Evolutionary conservation across 2,797 vertebrate genomes (phyloP).

Genomic region (Syncerus caffer): DNA sequence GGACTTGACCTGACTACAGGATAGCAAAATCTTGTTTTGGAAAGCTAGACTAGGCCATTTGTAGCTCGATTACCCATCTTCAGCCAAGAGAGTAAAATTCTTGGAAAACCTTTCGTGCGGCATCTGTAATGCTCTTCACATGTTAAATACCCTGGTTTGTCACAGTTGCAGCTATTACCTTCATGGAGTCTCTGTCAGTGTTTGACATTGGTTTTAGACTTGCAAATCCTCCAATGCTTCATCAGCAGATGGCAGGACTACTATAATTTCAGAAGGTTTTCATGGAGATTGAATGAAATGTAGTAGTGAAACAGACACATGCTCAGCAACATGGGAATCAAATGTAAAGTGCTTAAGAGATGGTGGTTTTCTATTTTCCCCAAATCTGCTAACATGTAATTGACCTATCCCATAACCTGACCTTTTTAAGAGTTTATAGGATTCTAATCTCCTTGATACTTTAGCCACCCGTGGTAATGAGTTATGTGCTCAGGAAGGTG

Average conservation of each 20-base stretch:
- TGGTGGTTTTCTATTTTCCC: background rate
- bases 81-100: background rate
- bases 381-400: background rate
- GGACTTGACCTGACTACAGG: background rate
- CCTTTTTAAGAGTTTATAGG: background rate
- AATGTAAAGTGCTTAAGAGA: background rate
- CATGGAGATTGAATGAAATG: background rate
- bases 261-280: background rate
- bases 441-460: background rate
- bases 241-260: background rate
- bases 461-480: background rate
- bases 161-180: background rate
- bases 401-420: background rate
- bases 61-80: background rate
- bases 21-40: background rate
- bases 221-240: background rate
- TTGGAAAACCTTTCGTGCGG: background rate
- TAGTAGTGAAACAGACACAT: accelerated
- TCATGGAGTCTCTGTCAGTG: background rate
- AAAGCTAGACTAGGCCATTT: background rate
- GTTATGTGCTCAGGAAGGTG: background rate
- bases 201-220: background rate
- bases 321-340: background rate
- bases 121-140: background rate
- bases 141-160: background rate